Evolutionary conservation across 1,140 invertebrate genomes (phyloP).

Genomic region (Choristoneura fumiferana): DNA sequence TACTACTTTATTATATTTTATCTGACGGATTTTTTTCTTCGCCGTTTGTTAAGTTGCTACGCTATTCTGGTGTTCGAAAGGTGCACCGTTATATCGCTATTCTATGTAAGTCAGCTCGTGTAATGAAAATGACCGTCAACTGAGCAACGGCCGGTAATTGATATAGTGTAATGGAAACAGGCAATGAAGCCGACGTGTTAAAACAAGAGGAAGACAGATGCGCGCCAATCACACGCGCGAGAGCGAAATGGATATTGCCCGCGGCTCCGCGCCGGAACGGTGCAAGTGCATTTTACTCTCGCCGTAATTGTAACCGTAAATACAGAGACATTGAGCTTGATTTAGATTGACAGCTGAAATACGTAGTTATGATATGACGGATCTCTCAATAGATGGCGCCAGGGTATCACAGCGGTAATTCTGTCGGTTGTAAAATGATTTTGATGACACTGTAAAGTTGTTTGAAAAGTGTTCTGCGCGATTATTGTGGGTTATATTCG

Average conservation of each 20-base stretch:
- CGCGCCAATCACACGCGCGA: conserved; percentile 33
- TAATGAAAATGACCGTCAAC: conserved; percentile 37
- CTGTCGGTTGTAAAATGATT: conserved; percentile 9
- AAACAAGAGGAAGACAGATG: conserved; percentile 57
- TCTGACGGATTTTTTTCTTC: conserved; percentile 39
- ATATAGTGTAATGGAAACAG: conserved; percentile 75
- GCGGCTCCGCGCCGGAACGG: conserved; percentile 39
- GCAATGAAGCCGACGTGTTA: conserved; percentile 66
- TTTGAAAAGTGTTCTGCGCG: conserved; percentile 23
- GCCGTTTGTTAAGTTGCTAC: conserved; percentile 13
- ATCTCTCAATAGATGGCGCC: conserved; percentile 65
- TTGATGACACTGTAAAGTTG: conserved; percentile 18
- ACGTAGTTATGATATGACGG: conserved; percentile 29
- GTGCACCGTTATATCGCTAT: neutral
- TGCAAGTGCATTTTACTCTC: conserved; percentile 55
- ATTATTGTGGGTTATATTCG: conserved; percentile 16
- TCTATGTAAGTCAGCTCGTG: neutral
- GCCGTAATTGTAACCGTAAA: conserved; percentile 62
- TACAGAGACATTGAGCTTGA: conserved; percentile 44
- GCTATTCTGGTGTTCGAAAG: conserved; percentile 14
- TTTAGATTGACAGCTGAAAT: conserved; percentile 38
- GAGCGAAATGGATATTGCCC: conserved; percentile 53
- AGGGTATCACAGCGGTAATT: conserved; percentile 34
- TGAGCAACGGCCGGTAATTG: conserved; percentile 56
- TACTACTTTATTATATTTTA: conserved; percentile 54